Base-by-base conservation (phyloP, 2,113 vertebrate species). In the Tetrax tetrax region DNA sequence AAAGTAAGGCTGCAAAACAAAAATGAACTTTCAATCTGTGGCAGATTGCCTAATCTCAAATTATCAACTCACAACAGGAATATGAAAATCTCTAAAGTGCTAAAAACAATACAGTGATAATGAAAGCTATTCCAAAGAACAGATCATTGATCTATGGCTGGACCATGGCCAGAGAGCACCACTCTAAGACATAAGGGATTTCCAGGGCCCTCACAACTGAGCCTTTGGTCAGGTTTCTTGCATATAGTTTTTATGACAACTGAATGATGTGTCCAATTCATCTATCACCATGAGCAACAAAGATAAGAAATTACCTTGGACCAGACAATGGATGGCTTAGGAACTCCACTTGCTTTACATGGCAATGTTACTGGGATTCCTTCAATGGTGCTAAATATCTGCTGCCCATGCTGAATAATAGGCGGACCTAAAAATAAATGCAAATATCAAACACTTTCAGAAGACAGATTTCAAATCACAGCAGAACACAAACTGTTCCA, bases 341-440 rank as follows among this genome's bases (percentile, higher is more conserved):
- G 99, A 69, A 98, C 98, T 93, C 99, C 99, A 60, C 90, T 98
- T 21, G 98, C 98, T 97, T 97, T 98, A 96, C 99, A 99, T 0
- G 99, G 99, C 70, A 99, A 91, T 7, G 98, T 98, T 85, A 99
- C 96, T 14, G 99, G 97, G 22, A 97, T 97, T 60, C 98, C 99
- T 96, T 99, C 99, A 6, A 99, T 99, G 21, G 99, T 99, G 90
- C 98, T 99, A 96, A 99, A 99, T 78, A 99, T 98, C 96, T 99
- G 99, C 93, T 99, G 99, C 18, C 99, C 99, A 0, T 99, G 98
- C 85, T 99, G 99, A 96, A 99, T 99, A 82, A 98, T 98, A 47
- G 99, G 99, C 89, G 98, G 97, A 84, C 99, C 99, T 99, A 83
- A 45, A 97, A 97, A 77, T 3, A 89, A 79, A 97, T 12, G 37